phyloP scores from a whole-genome alignment of 2,797 vertebrate genomes.

The Darevskia mixta region DNA sequence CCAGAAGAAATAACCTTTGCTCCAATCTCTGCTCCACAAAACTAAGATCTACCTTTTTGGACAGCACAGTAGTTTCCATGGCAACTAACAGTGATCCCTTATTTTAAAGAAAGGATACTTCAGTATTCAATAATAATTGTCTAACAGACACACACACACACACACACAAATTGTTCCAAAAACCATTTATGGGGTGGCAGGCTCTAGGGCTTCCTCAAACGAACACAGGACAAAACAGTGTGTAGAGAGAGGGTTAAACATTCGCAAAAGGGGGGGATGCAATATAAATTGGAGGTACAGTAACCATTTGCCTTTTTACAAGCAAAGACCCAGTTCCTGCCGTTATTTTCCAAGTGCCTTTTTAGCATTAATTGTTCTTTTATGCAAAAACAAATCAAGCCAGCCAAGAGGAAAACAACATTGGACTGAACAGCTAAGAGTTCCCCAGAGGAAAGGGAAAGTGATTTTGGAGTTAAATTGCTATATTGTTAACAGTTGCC shows the following conservation, averaged over 20 bases:
- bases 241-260: neutral
- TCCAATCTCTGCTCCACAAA: slow-evolving; percentile 39
- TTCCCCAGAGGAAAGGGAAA: slow-evolving; percentile 71
- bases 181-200: neutral
- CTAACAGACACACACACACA: slow-evolving; percentile 37
- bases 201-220: neutral
- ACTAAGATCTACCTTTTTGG: slow-evolving; percentile 62
- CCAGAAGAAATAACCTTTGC: slow-evolving; percentile 52
- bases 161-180: neutral
- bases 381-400: slow-evolving; percentile 73
- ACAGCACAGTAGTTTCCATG: slow-evolving; percentile 74
- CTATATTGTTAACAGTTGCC: slow-evolving; percentile 65
- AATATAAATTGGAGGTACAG: slow-evolving; percentile 14
- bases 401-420: slow-evolving; percentile 72
- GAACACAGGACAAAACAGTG: slow-evolving; percentile 4
- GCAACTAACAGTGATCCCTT: slow-evolving; percentile 71
- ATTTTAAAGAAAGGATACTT: slow-evolving; percentile 58
- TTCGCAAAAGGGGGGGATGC: neutral
- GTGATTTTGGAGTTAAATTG: slow-evolving; percentile 74
- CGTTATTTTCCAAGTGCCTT: slow-evolving; percentile 42
- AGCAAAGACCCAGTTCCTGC: slow-evolving; percentile 9
- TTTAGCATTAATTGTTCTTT: slow-evolving; percentile 72
- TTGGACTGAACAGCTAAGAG: slow-evolving; percentile 63
- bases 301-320: slow-evolving; percentile 14
- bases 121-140: slow-evolving; percentile 46